Evolutionary conservation across 2,888 invertebrate genomes (phyloP).

Genomic region (Agapostemon virescens): DNA sequence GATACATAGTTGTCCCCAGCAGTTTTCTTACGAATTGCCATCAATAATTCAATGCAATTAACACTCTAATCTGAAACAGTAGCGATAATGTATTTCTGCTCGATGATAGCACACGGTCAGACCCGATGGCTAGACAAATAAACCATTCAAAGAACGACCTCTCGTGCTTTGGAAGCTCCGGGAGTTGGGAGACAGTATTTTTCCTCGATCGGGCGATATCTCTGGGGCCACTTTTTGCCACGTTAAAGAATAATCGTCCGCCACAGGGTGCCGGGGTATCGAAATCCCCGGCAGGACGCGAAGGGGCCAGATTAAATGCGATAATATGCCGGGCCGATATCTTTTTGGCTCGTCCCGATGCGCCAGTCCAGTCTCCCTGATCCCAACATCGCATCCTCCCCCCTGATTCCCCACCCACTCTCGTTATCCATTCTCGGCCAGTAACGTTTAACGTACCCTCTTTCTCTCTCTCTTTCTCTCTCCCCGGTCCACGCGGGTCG

Average conservation of each 20-base stretch:
- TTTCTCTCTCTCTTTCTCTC: not conserved
- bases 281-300: constrained; percentile 32
- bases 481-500: constrained; percentile 58
- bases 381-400: not conserved
- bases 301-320: constrained; percentile 60
- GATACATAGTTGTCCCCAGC: no score
- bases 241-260: constrained; percentile 45
- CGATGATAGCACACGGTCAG: no score
- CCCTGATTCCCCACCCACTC: not conserved
- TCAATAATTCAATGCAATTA: no score
- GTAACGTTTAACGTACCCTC: constrained; percentile 61
- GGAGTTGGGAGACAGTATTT: constrained; percentile 4
- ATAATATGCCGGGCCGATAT: constrained; percentile 62
- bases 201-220: constrained; percentile 40
- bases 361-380: constrained; percentile 24
- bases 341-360: constrained; percentile 59
- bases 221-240: constrained; percentile 36
- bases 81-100: no score
- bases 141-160: not conserved
- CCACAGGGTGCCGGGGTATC: not conserved
- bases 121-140: no score
- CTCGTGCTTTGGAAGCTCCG: not conserved
- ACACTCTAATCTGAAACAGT: no score
- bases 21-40: no score
- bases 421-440: constrained; percentile 65